Percentiles rank a stretch among this genome's conserved stretches.
These are phyloP conservation scores for Poeciliopsis turneri DNA, from an alignment of 2,797 vertebrate species.

Conservation along the genomic window DNA sequence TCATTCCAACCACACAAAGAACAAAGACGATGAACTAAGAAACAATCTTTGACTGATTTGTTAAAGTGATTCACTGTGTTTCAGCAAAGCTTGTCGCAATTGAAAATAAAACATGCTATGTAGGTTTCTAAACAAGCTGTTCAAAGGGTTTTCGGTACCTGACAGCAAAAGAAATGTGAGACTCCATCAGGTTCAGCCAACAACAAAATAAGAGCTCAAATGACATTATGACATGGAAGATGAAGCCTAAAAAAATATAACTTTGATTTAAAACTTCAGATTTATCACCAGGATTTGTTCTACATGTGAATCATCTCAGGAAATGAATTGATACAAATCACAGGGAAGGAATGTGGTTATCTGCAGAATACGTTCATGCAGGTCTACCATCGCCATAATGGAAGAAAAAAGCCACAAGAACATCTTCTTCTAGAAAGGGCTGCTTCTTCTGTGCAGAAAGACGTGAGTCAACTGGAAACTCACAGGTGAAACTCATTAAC, in stretches of 20 bases:
- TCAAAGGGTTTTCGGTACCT: neutral
- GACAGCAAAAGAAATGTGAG: slow-evolving; percentile 1
- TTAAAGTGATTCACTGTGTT: slow-evolving; percentile 7
- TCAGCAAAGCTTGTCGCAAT: neutral
- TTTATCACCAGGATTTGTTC: slow-evolving; percentile 9
- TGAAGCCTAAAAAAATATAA: neutral
- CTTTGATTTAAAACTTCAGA: neutral
- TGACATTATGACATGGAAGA: neutral
- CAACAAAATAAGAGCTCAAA: neutral
- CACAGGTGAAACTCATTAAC: too few species aligned
- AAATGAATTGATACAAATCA: slow-evolving; percentile 31
- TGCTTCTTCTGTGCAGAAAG: slow-evolving; percentile 3
- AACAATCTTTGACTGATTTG: neutral
- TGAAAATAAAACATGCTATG: slow-evolving; percentile 1
- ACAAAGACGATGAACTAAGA: neutral
- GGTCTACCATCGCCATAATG: neutral
- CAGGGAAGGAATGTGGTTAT: slow-evolving; percentile 28
- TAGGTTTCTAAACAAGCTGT: neutral
- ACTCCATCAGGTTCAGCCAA: neutral
- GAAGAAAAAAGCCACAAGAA: neutral
- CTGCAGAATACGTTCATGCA: neutral
- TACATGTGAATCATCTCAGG: slow-evolving; percentile 1
- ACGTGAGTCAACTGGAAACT: slow-evolving; percentile 20
- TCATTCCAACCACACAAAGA: slow-evolving; percentile 13
- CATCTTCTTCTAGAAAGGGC: neutral